Percentiles rank a stretch among this genome's conserved stretches.
phyloP scores from a whole-genome alignment of 2,113 vertebrate genomes.

The Nesoenas mayeri region DNA sequence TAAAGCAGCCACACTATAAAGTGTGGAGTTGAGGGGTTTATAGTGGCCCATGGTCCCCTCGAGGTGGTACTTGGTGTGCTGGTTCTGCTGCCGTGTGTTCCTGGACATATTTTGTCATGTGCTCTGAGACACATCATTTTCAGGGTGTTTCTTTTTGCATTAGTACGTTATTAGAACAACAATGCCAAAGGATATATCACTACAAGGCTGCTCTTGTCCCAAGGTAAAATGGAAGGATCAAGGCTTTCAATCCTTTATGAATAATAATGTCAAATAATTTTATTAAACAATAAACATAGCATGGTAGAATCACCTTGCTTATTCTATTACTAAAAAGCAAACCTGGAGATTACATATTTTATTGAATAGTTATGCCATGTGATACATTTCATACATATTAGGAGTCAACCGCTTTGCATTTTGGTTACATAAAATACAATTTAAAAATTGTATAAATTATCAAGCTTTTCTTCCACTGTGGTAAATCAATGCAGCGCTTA shows the following conservation, averaged over 20 bases:
- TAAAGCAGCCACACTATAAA: not conserved
- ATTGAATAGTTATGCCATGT: not conserved
- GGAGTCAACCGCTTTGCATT: not conserved
- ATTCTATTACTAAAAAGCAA: not conserved
- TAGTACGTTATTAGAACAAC: not conserved
- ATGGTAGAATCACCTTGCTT: not conserved
- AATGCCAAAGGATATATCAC: not conserved
- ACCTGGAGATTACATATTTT: not conserved
- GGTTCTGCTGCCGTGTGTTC: rapidly evolving
- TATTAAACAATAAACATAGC: not conserved
- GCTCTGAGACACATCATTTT: not conserved
- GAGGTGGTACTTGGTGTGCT: not conserved
- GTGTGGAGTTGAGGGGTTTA: not conserved
- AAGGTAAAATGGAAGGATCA: not conserved
- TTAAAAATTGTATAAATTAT: not conserved
- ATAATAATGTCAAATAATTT: not conserved
- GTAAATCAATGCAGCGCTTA: not conserved
- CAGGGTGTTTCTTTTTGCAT: not conserved
- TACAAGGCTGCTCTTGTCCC: not conserved
- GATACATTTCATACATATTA: not conserved
- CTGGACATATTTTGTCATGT: not conserved
- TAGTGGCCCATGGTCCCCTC: not conserved
- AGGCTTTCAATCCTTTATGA: conserved; percentile 2
- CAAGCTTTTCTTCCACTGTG: not conserved
- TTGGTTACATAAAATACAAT: not conserved